Evolutionary conservation across 2,113 vertebrate genomes (phyloP), one percentile per base, ranked within the genome.

Genomic region (Steatornis caripensis): DNA sequence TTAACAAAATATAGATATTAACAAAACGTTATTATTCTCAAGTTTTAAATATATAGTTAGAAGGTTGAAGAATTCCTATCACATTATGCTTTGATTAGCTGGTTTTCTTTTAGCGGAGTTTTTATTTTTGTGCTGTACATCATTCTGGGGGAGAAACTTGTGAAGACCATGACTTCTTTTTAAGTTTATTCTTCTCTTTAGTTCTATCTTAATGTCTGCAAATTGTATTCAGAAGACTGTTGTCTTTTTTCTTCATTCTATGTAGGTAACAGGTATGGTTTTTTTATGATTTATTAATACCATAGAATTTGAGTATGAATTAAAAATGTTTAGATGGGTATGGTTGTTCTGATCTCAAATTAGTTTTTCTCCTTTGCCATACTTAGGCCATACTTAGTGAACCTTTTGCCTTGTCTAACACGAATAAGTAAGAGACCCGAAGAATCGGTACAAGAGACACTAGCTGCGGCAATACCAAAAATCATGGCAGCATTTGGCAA

Each of bases 401-500:
- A 99, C 95, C 98, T 99, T 48, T 89, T 99, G 86, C 99, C 99
- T 4, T 99, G 99, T 95, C 98, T 99, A 58, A 98, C 98, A 5
- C 98, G 99, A 76, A 99, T 99, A 77, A 98, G 99, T 86, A 99
- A 99, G 97, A 98, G 99, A 15, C 98, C 99, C 0, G 99, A 99
- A 89, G 99, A 99, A 39, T 98, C 98, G 0, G 99, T 99, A 12
- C 99, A 99, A 84, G 99, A 99, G 97, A 99, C 99, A 0, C 94
- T 99, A 87, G 99, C 99, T 66, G 98, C 98, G 1, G 99, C 99
- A 26, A 97, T 99, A 75, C 99, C 99, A 87, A 99, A 99, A 97
- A 99, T 99, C 70, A 99, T 99, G 99, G 96, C 98, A 61, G 98
- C 99, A 2, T 98, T 99, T 18, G 99, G 99, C 92, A 98, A 99